phyloP scores from a whole-genome alignment of 2,797 vertebrate species.

The Enoplosus armatus region DNA sequence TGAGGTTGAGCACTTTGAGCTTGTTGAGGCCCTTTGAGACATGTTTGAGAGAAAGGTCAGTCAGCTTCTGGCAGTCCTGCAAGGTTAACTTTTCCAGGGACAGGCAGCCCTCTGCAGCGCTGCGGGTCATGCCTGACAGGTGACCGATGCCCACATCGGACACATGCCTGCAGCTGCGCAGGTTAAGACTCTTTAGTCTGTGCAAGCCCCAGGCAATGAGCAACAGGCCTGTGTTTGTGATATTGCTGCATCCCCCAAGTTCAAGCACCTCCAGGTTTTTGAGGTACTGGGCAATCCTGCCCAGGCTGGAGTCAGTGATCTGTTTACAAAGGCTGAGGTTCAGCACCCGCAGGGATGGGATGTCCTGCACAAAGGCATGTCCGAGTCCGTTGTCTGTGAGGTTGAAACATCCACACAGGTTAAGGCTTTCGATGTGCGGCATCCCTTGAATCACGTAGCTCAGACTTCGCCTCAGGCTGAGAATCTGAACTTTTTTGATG shows the following conservation, averaged over 20 bases:
- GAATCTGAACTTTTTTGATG: slow-evolving; percentile 97
- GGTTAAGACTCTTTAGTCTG: slow-evolving; percentile 97
- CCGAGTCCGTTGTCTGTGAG: slow-evolving; percentile 98
- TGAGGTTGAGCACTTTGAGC: slow-evolving; percentile 96
- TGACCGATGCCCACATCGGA: slow-evolving; percentile 98
- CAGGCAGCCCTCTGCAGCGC: slow-evolving; percentile 96
- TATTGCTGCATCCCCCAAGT: slow-evolving; percentile 98
- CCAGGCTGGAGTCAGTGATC: slow-evolving; percentile 98
- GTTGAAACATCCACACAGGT: slow-evolving; percentile 99
- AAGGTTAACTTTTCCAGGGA: slow-evolving; percentile 95
- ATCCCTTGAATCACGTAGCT: slow-evolving; percentile 99
- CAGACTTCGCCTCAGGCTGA: slow-evolving; percentile 95
- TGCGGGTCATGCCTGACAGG: slow-evolving; percentile 97
- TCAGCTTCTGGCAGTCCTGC: slow-evolving; percentile 99
- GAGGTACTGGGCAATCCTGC: slow-evolving; percentile 96
- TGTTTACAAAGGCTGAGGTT: slow-evolving; percentile 99
- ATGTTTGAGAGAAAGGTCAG: slow-evolving; percentile 96
- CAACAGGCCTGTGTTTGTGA: slow-evolving; percentile 97
- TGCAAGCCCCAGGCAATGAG: slow-evolving; percentile 98
- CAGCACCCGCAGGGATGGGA: slow-evolving; percentile 93
- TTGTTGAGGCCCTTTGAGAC: slow-evolving; percentile 95
- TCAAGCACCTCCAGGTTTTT: slow-evolving; percentile 97
- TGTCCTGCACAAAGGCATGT: slow-evolving; percentile 98
- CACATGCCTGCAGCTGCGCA: slow-evolving; percentile 97
- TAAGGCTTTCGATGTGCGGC: slow-evolving; percentile 98